Base-by-base conservation (phyloP, 1,140 invertebrate species). In the Pseudomyrmex sp. region DNA sequence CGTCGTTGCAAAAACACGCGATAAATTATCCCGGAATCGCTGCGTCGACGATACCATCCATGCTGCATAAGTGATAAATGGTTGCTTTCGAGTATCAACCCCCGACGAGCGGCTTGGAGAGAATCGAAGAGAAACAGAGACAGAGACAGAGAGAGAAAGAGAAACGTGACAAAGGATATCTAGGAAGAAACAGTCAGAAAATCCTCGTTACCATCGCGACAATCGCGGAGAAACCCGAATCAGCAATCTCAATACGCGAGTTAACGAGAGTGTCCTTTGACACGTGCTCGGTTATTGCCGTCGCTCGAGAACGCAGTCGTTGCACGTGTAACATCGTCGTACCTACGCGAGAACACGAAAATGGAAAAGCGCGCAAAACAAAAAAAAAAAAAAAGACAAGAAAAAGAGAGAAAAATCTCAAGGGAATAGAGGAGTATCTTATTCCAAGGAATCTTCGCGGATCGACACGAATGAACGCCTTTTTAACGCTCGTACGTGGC, bases 61-160 rank as follows among this genome's bases (percentile, higher is more conserved):
- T 61, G 76, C 76, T 70, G 65, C 66, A 79, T 79, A 79, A 79
- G 76, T 79, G 76, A 79, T 79, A 79, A 79, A 79, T 79, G 76
- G 76, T 79, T 70, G 76, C 76, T 79, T 70, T 79, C 76, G 76
- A 70, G 54, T 79, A 79, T 79, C 76, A 79, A 58, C 76, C 76
- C 20, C 54, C 52, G 63, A 48, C 58, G 35, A 83, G 63, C 63
- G 12, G 26, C n/a, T 2, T 2, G 18, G 59, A 54, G 52, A 74
- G 72, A 61, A 12, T 4, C 50, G 23, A 52, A 56, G 20, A 52
- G 48, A 50, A 10, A 50, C 0, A 50, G 50, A 52, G 9, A 52
- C 0, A 13, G 10, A 13, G 50, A 13, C 12, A 52, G 50, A 13
- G 13, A 15, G 52, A 74, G 23, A n/a, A n/a, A 50, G 52, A 35